phyloP scores from a whole-genome alignment of 2,888 invertebrate species.

The Chrysolina haemoptera region DNA sequence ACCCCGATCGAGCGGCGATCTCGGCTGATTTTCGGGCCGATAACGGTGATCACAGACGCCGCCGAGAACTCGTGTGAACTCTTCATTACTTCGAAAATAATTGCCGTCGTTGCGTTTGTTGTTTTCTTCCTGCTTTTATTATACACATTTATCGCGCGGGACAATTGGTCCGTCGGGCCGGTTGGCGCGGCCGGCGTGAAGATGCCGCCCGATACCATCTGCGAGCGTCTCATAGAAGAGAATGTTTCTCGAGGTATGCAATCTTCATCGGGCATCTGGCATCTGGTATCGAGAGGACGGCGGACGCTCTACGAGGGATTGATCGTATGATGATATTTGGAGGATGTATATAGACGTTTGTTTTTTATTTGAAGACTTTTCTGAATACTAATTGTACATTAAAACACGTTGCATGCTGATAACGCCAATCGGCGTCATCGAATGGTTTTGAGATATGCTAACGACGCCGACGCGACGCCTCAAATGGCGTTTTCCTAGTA shows the following conservation, averaged over 20 bases:
- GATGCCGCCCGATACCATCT: constrained; percentile 40
- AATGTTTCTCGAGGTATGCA: constrained; percentile 29
- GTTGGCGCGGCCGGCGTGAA: constrained; percentile 18
- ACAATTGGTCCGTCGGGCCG: constrained; percentile 37
- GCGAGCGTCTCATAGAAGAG: constrained; percentile 29
- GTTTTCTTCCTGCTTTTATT: constrained; percentile 48
- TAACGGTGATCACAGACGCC: constrained; percentile 61
- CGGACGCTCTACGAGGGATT: neutral
- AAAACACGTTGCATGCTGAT: no score
- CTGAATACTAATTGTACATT: no score
- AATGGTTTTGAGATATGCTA: no score
- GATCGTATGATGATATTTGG: neutral
- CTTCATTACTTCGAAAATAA: constrained; percentile 61
- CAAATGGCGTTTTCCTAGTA: no score
- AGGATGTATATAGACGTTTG: neutral
- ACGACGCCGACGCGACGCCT: no score
- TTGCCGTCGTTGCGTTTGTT: constrained; percentile 53
- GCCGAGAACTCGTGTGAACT: constrained; percentile 59
- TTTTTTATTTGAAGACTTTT: neutral
- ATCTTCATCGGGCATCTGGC: constrained; percentile 12
- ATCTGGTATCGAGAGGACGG: neutral
- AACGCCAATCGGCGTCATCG: no score
- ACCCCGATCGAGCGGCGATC: constrained; percentile 60
- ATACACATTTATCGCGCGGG: constrained; percentile 41
- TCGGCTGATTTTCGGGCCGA: constrained; percentile 59